Percentiles rank a stretch among this genome's conserved stretches.
phyloP scores from a whole-genome alignment of 2,888 invertebrate species.

The Coecobrya sp. region DNA sequence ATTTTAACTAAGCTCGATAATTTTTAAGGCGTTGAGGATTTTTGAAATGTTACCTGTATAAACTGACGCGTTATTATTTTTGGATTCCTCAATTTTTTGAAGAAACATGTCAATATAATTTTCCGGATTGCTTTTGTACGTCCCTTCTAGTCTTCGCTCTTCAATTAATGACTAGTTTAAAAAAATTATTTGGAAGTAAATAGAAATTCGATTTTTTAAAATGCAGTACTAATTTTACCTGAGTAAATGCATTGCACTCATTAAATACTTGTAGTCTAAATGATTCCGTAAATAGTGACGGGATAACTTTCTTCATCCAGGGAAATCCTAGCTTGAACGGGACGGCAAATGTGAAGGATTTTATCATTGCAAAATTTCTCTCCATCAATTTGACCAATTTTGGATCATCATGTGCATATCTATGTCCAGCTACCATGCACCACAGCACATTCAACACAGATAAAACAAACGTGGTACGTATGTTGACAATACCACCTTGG shows the following conservation, averaged over 20 bases:
- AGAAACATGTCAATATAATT: conserved; percentile 82
- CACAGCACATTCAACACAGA: conserved; percentile 84
- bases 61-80: conserved; percentile 13
- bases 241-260: conserved; percentile 68
- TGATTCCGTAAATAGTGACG: conserved; percentile 53
- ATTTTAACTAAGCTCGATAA: no score
- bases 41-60: conserved; percentile 72
- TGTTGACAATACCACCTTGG: conserved; percentile 70
- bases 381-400: conserved; percentile 81
- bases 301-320: conserved; percentile 30
- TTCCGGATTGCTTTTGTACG: conserved; percentile 68
- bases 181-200: no score
- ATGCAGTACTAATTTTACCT: no score
- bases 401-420: conserved; percentile 85
- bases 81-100: conserved; percentile 78
- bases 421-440: conserved; percentile 85
- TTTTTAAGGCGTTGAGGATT: no score
- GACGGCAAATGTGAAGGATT: conserved; percentile 69
- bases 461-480: conserved; percentile 74
- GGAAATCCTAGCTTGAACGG: conserved; percentile 54
- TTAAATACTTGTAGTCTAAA: conserved; percentile 38
- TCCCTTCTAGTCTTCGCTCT: conserved; percentile 74
- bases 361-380: conserved; percentile 79
- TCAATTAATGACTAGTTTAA: conserved; percentile 68
- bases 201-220: no score